These are phyloP conservation scores for Cisticola juncidis DNA, from an alignment of 2,113 vertebrate species.

Conservation along the genomic window DNA sequence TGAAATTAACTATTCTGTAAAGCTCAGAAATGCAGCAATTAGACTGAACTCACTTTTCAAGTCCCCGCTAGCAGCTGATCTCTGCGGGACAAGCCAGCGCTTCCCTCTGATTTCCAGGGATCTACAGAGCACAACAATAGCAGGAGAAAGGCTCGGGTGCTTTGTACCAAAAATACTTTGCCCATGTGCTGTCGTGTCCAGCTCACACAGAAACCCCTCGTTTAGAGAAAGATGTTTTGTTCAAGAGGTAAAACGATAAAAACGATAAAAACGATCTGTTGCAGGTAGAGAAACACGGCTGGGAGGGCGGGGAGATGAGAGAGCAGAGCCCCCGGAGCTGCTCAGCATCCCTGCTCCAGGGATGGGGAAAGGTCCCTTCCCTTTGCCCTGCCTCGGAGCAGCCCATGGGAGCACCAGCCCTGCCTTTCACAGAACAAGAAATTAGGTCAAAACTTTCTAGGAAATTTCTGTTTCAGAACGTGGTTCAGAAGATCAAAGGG, in stretches of 20 bases:
- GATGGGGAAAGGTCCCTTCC: not conserved
- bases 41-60: not conserved
- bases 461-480: slow-evolving; percentile 32
- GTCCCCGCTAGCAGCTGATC: not conserved
- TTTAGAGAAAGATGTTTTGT: not conserved
- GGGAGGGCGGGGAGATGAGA: not conserved
- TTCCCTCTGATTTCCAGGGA: not conserved
- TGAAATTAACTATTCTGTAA: not conserved
- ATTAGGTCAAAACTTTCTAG: slow-evolving; percentile 61
- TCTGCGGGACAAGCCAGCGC: not conserved
- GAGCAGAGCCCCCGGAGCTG: fast-evolving
- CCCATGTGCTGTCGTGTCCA: not conserved
- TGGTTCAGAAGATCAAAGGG: slow-evolving; percentile 12
- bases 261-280: not conserved
- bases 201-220: not conserved
- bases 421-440: not conserved
- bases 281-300: not conserved
- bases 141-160: not conserved
- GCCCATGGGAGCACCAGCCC: not conserved
- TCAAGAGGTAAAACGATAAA: not conserved
- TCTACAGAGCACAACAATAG: not conserved
- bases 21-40: not conserved
- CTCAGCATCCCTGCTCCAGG: not conserved
- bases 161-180: not conserved
- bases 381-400: not conserved